Conservation (phyloP, 2,113 vertebrate genomes). For the Acrocephalus kingi region DNA sequence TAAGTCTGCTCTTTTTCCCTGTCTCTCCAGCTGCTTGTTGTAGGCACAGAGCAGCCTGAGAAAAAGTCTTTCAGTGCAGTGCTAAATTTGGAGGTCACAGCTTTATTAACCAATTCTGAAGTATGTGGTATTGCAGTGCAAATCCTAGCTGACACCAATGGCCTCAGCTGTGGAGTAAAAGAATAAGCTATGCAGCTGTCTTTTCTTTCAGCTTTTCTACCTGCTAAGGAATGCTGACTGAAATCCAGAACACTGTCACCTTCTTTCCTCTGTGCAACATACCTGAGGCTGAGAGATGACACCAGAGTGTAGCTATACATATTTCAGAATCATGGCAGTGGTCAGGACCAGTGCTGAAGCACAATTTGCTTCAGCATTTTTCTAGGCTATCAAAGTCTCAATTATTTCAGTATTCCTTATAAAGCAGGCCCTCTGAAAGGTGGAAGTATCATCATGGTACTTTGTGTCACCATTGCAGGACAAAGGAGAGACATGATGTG, state of each 20-base stretch:
- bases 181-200: neutral
- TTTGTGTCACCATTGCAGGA: neutral
- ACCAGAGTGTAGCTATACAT: neutral
- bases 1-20: neutral
- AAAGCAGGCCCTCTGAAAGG: neutral
- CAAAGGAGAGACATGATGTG: neutral
- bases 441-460: neutral
- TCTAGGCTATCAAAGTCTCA: neutral
- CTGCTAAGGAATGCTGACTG: neutral
- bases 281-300: neutral
- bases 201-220: neutral
- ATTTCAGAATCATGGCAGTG: neutral
- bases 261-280: neutral
- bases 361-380: neutral
- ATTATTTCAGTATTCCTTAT: neutral
- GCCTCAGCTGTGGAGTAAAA: neutral
- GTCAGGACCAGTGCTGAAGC: neutral
- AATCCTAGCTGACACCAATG: neutral
- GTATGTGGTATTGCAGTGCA: neutral
- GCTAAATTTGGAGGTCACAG: slow-evolving; percentile 8
- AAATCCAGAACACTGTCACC: neutral
- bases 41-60: neutral
- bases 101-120: neutral
- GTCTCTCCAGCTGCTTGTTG: neutral
- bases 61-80: neutral